Conservation (phyloP, 2,888 invertebrate species). For the Ethmia dodecea region DNA sequence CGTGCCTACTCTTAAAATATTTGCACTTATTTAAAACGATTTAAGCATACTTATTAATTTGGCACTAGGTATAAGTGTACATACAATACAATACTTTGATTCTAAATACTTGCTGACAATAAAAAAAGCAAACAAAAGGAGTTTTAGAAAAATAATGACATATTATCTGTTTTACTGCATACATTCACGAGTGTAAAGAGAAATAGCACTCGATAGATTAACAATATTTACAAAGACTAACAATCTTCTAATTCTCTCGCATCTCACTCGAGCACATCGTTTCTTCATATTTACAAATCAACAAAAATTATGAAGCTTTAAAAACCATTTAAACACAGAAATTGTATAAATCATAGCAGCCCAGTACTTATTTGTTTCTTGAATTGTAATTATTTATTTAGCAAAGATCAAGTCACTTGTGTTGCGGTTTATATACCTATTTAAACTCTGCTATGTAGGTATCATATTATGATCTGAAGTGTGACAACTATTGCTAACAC, state of each 20-base stretch:
- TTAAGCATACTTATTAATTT: conserved; percentile 42
- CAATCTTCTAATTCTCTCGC: conserved; percentile 39
- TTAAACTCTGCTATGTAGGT: too few species aligned
- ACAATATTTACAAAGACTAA: conserved; percentile 70
- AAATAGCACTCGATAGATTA: conserved; percentile 58
- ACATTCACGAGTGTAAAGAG: conserved; percentile 39
- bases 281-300: conserved; percentile 24
- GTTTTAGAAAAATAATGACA: conserved; percentile 48
- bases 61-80: conserved; percentile 49
- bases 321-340: too few species aligned
- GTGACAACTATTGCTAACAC: too few species aligned
- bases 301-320: too few species aligned
- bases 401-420: too few species aligned
- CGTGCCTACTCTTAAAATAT: too few species aligned
- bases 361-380: too few species aligned
- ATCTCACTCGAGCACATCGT: conserved; percentile 35
- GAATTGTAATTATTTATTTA: too few species aligned
- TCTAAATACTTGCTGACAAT: conserved; percentile 40
- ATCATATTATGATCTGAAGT: too few species aligned
- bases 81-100: conserved; percentile 36
- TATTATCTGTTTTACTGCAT: conserved; percentile 25
- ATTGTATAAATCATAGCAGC: too few species aligned
- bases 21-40: too few species aligned
- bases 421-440: too few species aligned
- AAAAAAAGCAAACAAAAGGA: conserved; percentile 42